These are phyloP conservation scores for Enteromius radiatus DNA, from an alignment of 2,797 vertebrate species.

Conservation along the genomic window DNA sequence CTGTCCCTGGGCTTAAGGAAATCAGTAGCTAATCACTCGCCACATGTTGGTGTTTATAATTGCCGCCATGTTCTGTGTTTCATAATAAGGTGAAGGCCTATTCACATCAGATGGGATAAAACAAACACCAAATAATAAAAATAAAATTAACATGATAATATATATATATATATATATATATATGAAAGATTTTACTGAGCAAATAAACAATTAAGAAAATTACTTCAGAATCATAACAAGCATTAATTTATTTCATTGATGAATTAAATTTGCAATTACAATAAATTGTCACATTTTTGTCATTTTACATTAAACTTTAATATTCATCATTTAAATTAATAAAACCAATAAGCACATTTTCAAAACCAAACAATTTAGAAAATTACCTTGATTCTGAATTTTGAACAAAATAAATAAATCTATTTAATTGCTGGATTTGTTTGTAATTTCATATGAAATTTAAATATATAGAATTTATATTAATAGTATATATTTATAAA, in stretches of 20 bases:
- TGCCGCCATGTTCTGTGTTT: conserved; percentile 18
- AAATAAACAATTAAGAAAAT: not conserved
- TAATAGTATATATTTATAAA: no score
- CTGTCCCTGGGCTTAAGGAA: not conserved
- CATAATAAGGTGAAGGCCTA: not conserved
- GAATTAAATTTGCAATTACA: not conserved
- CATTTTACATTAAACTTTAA: not conserved
- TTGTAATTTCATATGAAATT: no score
- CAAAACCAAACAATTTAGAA: no score
- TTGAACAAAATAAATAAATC: no score
- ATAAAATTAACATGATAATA: no score
- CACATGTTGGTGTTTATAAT: not conserved
- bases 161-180: not conserved
- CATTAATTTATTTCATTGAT: not conserved
- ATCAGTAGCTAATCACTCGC: not conserved
- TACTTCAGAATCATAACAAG: no score
- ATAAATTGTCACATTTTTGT: not conserved
- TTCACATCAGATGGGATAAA: not conserved
- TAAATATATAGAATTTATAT: no score
- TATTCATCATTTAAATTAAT: not conserved
- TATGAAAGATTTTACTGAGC: not conserved
- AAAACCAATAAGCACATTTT: not conserved
- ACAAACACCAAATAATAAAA: not conserved
- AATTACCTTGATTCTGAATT: no score
- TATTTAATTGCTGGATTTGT: no score